A percentile compares a stretch with the other conserved stretches of the same genome.
Evolutionary conservation across 2,113 vertebrate species (phyloP).

Genomic region (Seriola dumerili): DNA sequence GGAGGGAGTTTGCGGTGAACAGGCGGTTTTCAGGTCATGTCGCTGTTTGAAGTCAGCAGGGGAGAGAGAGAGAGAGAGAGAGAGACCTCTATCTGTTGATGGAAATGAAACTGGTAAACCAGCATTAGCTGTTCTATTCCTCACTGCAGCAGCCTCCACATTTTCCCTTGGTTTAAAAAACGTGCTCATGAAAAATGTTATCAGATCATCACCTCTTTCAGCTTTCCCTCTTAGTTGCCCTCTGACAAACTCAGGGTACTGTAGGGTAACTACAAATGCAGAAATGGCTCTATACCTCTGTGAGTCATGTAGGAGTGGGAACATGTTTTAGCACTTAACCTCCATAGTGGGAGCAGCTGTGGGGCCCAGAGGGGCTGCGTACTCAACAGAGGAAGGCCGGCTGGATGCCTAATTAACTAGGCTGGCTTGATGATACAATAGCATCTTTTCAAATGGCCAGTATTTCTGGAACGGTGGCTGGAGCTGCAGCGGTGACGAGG

Average conservation of each 20-base stretch:
- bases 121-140: conserved; percentile 12
- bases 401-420: conserved; percentile 76
- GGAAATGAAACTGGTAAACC: conserved; percentile 43
- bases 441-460: conserved; percentile 80
- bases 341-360: conserved; percentile 77
- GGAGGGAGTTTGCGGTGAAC: conserved; percentile 55
- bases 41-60: conserved; percentile 43
- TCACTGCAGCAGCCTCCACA: neutral
- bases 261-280: conserved; percentile 61
- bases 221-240: conserved; percentile 28
- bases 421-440: conserved; percentile 74
- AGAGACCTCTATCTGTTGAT: conserved; percentile 29
- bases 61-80: neutral
- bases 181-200: conserved; percentile 42
- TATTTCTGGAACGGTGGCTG: conserved; percentile 60
- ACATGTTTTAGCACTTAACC: conserved; percentile 84
- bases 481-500: conserved; percentile 4
- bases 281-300: conserved; percentile 51
- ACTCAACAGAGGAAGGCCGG: conserved; percentile 69
- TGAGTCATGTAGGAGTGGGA: conserved; percentile 60
- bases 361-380: conserved; percentile 74
- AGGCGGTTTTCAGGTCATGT: conserved; percentile 48
- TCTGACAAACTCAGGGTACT: conserved; percentile 45
- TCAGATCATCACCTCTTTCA: conserved; percentile 55
- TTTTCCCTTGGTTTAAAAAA: conserved; percentile 17